Conservation (phyloP, 1,140 invertebrate species). For the Copidosoma floridanum region DNA sequence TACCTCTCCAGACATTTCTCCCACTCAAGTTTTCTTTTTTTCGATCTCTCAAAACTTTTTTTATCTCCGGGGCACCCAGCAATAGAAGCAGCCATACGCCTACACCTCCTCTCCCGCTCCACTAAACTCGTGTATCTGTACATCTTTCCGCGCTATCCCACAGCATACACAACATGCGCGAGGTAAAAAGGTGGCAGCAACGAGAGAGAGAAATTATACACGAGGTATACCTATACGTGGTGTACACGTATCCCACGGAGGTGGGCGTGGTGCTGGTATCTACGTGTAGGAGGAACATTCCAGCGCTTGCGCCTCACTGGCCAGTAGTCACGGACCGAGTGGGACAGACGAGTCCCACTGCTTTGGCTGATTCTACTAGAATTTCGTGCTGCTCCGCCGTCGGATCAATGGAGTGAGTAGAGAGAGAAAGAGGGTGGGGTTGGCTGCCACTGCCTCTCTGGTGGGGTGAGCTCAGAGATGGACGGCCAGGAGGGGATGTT, state of each 20-base stretch:
- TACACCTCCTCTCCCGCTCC: not conserved
- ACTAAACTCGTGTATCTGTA: too few species aligned
- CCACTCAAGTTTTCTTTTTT: not conserved
- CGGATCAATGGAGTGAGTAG: slow-evolving; percentile 24
- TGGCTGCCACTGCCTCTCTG: too few species aligned
- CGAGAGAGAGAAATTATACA: too few species aligned
- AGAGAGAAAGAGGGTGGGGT: slow-evolving; percentile 17
- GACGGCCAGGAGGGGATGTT: not conserved
- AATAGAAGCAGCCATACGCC: not conserved
- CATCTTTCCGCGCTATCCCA: too few species aligned
- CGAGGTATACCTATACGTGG: too few species aligned
- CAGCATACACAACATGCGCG: too few species aligned
- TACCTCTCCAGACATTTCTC: slow-evolving; percentile 29
- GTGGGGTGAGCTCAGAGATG: not conserved
- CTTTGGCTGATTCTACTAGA: too few species aligned
- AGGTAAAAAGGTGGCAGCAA: slow-evolving; percentile 19
- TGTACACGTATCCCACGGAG: too few species aligned
- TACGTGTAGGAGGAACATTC: too few species aligned
- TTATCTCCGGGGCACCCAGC: slow-evolving; percentile 1
- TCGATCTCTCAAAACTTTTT: slow-evolving; percentile 19
- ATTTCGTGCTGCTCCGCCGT: slow-evolving; percentile 19
- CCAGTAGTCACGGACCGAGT: slow-evolving; percentile 23
- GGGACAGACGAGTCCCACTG: slow-evolving; percentile 20
- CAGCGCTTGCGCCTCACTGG: slow-evolving; percentile 15
- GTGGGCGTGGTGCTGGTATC: too few species aligned